Evolutionary conservation across 1,140 invertebrate genomes (phyloP).

Genomic region (Drosophila parvula): DNA sequence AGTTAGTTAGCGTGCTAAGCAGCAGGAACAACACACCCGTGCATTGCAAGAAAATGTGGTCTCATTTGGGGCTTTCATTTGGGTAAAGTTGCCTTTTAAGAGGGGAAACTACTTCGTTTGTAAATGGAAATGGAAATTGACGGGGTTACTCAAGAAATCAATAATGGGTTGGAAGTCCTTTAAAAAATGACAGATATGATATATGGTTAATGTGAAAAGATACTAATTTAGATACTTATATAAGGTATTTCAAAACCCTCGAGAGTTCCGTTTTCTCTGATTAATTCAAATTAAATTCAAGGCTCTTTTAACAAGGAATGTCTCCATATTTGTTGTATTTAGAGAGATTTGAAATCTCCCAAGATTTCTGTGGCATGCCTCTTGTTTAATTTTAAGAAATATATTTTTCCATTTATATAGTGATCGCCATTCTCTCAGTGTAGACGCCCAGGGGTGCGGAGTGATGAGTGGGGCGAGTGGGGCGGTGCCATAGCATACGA

Average conservation of each 20-base stretch:
- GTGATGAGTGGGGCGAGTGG: slow-evolving; percentile 2
- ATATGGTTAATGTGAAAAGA: too few relatives aligned
- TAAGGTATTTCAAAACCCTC: too few relatives aligned
- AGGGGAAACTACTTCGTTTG: too few relatives aligned
- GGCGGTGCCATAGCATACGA: slow-evolving; percentile 11
- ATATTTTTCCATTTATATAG: neutral
- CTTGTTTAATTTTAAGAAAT: neutral
- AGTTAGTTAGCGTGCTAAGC: slow-evolving; percentile 78
- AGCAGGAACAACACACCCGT: slow-evolving; percentile 38
- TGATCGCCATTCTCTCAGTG: neutral
- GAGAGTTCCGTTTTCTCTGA: too few relatives aligned
- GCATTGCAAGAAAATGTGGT: slow-evolving; percentile 3
- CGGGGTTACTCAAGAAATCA: too few relatives aligned
- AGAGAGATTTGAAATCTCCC: neutral
- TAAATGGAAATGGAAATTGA: too few relatives aligned
- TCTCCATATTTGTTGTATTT: neutral
- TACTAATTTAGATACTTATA: too few relatives aligned
- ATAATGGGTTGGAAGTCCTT: neutral
- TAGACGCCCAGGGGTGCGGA: neutral
- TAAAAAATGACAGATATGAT: neutral
- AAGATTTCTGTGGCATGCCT: too few relatives aligned
- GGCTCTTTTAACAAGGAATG: neutral
- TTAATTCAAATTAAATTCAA: neutral
- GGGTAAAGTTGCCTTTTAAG: neutral
- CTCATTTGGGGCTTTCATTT: neutral